Evolutionary conservation across 1,140 invertebrate genomes (phyloP).

Genomic region (Drosophila baimaii): DNA sequence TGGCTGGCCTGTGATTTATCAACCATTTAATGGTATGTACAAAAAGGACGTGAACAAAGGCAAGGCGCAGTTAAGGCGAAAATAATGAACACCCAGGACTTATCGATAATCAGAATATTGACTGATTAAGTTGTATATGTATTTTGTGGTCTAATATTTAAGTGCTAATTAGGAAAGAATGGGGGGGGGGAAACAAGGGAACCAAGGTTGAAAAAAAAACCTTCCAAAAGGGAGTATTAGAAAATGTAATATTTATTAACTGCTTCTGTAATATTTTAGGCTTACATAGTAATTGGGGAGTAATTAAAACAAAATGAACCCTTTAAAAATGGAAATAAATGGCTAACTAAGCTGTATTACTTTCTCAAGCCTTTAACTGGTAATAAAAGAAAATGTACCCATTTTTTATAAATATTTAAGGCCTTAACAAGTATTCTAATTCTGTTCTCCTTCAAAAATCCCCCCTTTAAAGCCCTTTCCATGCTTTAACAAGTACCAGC

Average conservation of each 20-base stretch:
- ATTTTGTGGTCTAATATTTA: slow-evolving; percentile 4
- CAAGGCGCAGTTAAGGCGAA: slow-evolving; percentile 9
- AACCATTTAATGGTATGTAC: slow-evolving; percentile 43
- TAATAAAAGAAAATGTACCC: neutral
- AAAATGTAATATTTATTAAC: too few relatives aligned
- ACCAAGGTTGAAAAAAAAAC: neutral
- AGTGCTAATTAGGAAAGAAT: slow-evolving; percentile 10
- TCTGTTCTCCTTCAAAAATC: neutral
- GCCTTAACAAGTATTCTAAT: neutral
- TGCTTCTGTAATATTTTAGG: neutral
- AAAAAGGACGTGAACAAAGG: slow-evolving; percentile 13
- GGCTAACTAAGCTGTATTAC: neutral
- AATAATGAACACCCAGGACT: slow-evolving; percentile 18
- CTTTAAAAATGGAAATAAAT: neutral
- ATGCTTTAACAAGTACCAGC: neutral
- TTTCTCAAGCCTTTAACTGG: neutral
- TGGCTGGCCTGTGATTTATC: slow-evolving; percentile 32
- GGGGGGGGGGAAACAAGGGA: neutral
- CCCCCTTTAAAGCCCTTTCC: neutral
- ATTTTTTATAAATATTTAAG: neutral
- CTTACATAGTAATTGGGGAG: neutral
- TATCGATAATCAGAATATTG: slow-evolving; percentile 28
- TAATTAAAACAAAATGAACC: neutral
- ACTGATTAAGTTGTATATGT: neutral
- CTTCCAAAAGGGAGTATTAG: neutral